Evolutionary conservation across 1,140 invertebrate genomes (phyloP).

Genomic region (Thalassaphorura encarpata): DNA sequence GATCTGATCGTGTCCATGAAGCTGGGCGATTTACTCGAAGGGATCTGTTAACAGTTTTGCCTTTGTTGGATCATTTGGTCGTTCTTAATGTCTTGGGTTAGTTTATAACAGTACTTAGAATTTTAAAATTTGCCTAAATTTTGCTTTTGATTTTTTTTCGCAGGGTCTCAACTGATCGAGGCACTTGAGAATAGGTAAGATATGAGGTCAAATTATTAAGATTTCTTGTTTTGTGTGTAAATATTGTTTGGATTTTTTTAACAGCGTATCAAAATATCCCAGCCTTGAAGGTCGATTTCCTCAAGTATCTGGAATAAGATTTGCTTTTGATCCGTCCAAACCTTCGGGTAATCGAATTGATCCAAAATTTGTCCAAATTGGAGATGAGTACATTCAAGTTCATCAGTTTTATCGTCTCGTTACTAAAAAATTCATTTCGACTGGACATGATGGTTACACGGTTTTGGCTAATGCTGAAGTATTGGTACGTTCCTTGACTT

Average conservation of each 20-base stretch:
- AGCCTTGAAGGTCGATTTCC: constrained; percentile 71
- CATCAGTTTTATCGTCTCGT: constrained; percentile 64
- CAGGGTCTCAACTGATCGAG: constrained; percentile 54
- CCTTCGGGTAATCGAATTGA: constrained; percentile 55
- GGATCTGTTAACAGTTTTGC: constrained; percentile 70
- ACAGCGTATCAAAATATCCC: constrained; percentile 61
- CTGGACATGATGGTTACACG: constrained; percentile 70
- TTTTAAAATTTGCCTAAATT: neutral
- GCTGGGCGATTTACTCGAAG: constrained; percentile 69
- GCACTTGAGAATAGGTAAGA: constrained; percentile 80
- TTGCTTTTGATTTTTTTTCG: neutral
- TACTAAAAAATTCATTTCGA: constrained; percentile 67
- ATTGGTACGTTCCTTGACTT: constrained; percentile 43
- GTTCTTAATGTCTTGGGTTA: constrained; percentile 51
- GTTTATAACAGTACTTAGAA: neutral
- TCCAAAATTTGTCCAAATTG: constrained; percentile 60
- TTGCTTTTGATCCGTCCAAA: constrained; percentile 69
- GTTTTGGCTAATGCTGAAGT: constrained; percentile 61
- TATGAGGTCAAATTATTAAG: too few species aligned
- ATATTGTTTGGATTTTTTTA: too few species aligned
- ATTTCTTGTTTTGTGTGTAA: too few species aligned
- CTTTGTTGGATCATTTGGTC: constrained; percentile 72
- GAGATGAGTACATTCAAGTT: constrained; percentile 65
- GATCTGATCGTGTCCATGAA: constrained; percentile 57
- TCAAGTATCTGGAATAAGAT: constrained; percentile 67